These are phyloP conservation scores for Dermochelys coriacea DNA, from an alignment of 2,797 vertebrate genomes.

Conservation along the genomic window DNA sequence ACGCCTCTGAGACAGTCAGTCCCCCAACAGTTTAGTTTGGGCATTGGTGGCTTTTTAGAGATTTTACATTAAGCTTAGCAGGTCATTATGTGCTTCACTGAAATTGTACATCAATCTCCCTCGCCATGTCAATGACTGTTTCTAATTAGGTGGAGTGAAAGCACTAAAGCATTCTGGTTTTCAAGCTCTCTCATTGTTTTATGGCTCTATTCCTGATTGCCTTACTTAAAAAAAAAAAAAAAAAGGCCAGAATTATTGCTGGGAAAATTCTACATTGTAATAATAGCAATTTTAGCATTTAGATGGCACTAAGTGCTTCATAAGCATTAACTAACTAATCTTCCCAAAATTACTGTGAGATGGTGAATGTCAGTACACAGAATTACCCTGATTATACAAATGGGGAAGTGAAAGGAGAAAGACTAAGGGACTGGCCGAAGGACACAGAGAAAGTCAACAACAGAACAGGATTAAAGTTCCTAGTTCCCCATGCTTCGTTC, in stretches of 20 bases:
- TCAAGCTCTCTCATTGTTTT: conserved; percentile 15
- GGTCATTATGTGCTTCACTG: conserved; percentile 58
- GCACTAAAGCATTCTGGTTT: conserved; percentile 9
- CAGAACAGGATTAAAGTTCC: background rate
- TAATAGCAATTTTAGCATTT: background rate
- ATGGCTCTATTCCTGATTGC: background rate
- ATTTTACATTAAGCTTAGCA: conserved; percentile 48
- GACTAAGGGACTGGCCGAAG: background rate
- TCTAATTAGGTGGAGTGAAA: background rate
- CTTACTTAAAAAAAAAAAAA: conserved; percentile 17
- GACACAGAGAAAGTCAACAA: background rate
- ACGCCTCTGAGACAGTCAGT: conserved; percentile 17
- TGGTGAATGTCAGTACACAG: background rate
- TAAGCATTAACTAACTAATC: background rate
- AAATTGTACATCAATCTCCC: conserved; percentile 58
- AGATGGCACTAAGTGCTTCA: background rate
- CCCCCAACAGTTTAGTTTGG: background rate
- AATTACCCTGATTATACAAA: conserved; percentile 8
- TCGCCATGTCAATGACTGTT: conserved; percentile 35
- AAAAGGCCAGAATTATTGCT: background rate
- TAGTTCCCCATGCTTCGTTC: background rate
- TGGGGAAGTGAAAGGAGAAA: background rate
- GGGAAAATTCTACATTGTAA: background rate
- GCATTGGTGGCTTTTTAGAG: conserved; percentile 39
- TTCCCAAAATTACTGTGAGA: background rate